Evolutionary conservation across 2,888 invertebrate species (phyloP), one percentile per base, ranked within the genome.

Genomic region (Eurytoma adleriae): DNA sequence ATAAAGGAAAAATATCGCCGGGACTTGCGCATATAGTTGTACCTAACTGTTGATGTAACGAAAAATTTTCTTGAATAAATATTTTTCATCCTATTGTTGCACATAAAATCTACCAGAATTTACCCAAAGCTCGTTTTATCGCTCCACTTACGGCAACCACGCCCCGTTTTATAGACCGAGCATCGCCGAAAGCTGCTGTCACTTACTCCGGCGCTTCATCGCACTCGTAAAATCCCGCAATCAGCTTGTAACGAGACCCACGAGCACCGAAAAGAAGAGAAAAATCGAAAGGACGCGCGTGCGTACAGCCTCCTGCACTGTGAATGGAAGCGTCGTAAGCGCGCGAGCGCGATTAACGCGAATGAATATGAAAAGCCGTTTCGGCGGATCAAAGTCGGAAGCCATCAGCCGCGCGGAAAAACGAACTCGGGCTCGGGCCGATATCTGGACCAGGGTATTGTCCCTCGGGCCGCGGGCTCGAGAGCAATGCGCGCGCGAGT

Each of bases 401-500:
- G 59, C 67, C 24, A 57, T 24, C 24, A 66, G 18, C 12, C 56
- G 40, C 20, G 7, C 50, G 50, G 30, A 18, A 64, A 59, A 52
- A 24, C 24, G 18, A 57, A 59, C 67, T 57, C 74, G 56, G 48
- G 14, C 30, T 30, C 30, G 30, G 2, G 7, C 50, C 48, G 40
- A 71, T 30, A 50, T 72, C 62, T 72, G 62, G 61, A 72, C 59
- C 71, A 18, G 24, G 10, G 40, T 30, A 73, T 74, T 74, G 73
- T 74, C 73, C 56, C 56, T 66, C 24, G 62, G 18, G 18, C 14
- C 13, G 56, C 18, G 66, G 0, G 40, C 4, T 18, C 30, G 54
- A 56, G 67, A 67, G 48, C 16, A 67, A 13, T 27, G 48, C 24
- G 16, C 24, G 48, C 54, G 54, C 24, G n/a, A 27, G 56, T 24